Percentiles rank a stretch among this genome's conserved stretches.
Evolutionary conservation across 1,140 invertebrate genomes (phyloP).

Genomic region (Mycetomoellerius zeteki): DNA sequence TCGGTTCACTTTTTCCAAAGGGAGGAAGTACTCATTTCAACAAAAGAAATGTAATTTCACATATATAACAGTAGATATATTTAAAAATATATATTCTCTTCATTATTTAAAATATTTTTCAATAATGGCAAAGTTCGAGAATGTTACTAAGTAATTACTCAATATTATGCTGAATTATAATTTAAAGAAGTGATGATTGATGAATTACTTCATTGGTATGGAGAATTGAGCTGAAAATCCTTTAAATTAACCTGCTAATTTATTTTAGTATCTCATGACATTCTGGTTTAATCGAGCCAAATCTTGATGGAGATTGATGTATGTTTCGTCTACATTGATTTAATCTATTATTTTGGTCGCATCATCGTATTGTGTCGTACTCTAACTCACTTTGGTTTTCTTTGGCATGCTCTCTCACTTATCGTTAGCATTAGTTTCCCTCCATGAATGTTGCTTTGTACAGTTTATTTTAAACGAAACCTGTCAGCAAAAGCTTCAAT

Average conservation of each 20-base stretch:
- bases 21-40: neutral
- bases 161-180: neutral
- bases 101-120: constrained; percentile 1
- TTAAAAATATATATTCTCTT: neutral
- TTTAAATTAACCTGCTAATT: constrained; percentile 6
- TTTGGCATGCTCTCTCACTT: constrained; percentile 7
- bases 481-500: neutral
- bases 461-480: neutral
- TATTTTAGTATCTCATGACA: constrained; percentile 24
- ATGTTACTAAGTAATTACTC: neutral
- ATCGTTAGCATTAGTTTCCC: neutral
- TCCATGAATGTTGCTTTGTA: constrained; percentile 11
- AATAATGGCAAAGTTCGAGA: neutral
- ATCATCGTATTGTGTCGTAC: constrained; percentile 24
- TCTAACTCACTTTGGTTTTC: constrained; percentile 28
- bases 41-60: neutral
- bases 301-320: constrained; percentile 46
- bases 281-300: constrained; percentile 17
- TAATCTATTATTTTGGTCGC: constrained; percentile 25
- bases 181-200: neutral
- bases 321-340: constrained; percentile 28
- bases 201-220: constrained; percentile 1
- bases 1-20: neutral
- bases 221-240: neutral
- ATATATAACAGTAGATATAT: neutral